A percentile compares a stretch with the other conserved stretches of the same genome.
Conservation (phyloP, 2,113 vertebrate species). For the Apodemus sylvaticus region DNA sequence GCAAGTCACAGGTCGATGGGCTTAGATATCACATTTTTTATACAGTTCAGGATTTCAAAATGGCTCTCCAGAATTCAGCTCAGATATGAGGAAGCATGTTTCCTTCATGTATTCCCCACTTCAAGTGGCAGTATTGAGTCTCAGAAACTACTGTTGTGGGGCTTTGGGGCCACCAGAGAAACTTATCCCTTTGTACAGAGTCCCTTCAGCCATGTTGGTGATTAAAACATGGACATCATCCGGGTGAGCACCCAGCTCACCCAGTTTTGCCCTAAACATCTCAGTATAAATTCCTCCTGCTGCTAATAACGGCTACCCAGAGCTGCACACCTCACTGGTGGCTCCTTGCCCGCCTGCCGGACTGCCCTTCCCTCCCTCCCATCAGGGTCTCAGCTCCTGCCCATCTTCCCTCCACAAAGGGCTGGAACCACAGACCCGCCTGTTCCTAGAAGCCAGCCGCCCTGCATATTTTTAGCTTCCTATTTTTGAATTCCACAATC, state of each 20-base stretch:
- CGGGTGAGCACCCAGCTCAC: accelerated
- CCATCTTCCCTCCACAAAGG: background rate
- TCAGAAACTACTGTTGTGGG: background rate
- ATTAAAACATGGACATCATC: background rate
- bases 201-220: accelerated
- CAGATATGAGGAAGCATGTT: background rate
- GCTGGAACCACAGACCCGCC: background rate
- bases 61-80: background rate
- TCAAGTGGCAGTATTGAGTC: background rate
- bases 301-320: background rate
- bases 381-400: background rate
- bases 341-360: too few species aligned
- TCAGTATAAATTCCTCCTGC: accelerated
- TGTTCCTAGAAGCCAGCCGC: background rate
- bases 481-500: background rate
- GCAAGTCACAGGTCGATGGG: background rate
- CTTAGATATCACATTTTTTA: background rate
- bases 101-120: background rate
- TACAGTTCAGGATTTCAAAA: background rate
- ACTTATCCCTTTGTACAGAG: background rate
- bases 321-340: accelerated
- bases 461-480: background rate
- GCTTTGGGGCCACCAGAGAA: background rate
- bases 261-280: background rate
- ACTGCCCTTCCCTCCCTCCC: background rate